Evolutionary conservation across 2,888 invertebrate species (phyloP), one percentile per base, ranked within the genome.

Genomic region (Thymelicus lineola): DNA sequence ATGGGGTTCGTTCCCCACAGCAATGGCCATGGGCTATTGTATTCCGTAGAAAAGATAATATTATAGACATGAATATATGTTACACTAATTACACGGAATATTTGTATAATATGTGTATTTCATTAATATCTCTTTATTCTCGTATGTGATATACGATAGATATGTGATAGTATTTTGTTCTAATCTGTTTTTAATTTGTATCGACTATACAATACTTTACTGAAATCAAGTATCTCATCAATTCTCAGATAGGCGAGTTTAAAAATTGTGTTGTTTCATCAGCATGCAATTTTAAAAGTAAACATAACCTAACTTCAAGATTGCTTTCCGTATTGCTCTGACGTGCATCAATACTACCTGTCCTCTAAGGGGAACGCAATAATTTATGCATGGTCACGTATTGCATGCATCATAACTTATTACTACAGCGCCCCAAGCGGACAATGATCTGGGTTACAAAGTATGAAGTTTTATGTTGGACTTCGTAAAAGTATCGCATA

Each of bases 321-420:
- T 17, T 9, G 1, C 20, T 6, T 6, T 35, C 14, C 55, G 6
- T 55, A 35, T 28, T 35, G 4, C 28, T 35, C 28, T 28, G 28
- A 14, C 35, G 12, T 14, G 35, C 55, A 55, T 55, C 55, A 35
- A 55, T 55, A 50, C 50, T 50, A 36, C 58, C 46, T 61, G 46
- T 61, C 15, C 50, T 36, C 62, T 17, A 36, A 38, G 17, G 62
- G 62, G 50, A 6, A 14, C 28, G 7, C 14, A n/a, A 48, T 62
- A 50, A 62, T 62, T 28, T 62, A 62, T 62, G 62, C 62, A 50
- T 17, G 50, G 36, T 17, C 62, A 62, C 62, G 62, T 62, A 60
- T 17, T 36, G 48, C 36, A 62, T 62, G 62, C 62, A 62, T 50
- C 62, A 14, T 36, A 62, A 62, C 62, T 17, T 10, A 48, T 62